Evolutionary conservation across 2,888 invertebrate species (phyloP).

Genomic region (Desoria tigrina): DNA sequence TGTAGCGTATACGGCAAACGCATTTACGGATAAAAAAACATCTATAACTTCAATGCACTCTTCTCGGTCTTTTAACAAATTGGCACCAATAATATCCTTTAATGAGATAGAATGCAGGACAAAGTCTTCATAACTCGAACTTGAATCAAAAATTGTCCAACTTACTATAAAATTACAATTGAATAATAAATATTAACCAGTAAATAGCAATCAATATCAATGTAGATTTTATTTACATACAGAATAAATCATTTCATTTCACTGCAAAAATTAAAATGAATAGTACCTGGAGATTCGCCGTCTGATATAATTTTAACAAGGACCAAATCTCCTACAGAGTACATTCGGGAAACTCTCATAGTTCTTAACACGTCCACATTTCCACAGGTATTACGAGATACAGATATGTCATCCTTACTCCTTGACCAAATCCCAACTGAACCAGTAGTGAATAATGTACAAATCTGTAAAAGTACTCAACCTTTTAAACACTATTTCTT

Average conservation of each 20-base stretch:
- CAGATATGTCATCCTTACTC: constrained; percentile 29
- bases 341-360: constrained; percentile 35
- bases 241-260: constrained; percentile 6
- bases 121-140: constrained; percentile 16
- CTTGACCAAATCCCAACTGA: constrained; percentile 42
- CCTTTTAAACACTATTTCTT: constrained; percentile 1
- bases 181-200: too few species aligned
- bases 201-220: too few species aligned
- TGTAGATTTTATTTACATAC: too few species aligned
- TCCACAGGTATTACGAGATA: constrained; percentile 32
- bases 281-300: constrained; percentile 6
- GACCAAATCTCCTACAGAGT: constrained; percentile 32
- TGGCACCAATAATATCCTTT: constrained; percentile 20
- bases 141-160: constrained; percentile 38
- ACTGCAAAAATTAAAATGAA: neutral
- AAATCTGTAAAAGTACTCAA: constrained; percentile 30
- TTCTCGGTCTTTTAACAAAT: constrained; percentile 19
- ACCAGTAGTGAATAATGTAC: constrained; percentile 42
- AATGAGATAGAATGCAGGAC: constrained; percentile 25
- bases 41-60: constrained; percentile 39
- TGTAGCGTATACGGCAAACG: constrained; percentile 36
- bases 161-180: constrained; percentile 19
- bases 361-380: constrained; percentile 20
- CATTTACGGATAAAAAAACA: constrained; percentile 35
- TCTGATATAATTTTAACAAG: constrained; percentile 33